A percentile compares a stretch with the other conserved stretches of the same genome.
phyloP scores from a whole-genome alignment of 2,888 invertebrate species.

The Tetropium fuscum region DNA sequence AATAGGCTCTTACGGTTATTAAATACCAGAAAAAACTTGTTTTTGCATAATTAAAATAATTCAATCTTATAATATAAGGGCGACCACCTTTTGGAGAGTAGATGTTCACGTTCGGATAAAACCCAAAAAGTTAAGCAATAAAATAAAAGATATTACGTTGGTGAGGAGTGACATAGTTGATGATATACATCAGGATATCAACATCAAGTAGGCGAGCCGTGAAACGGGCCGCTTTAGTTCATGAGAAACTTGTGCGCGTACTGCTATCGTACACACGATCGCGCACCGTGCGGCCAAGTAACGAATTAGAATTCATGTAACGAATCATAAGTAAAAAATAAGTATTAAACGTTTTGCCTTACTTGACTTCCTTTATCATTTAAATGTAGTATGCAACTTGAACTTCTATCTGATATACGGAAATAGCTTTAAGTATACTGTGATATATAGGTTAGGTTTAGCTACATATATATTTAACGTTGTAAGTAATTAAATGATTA shows the following conservation, averaged over 20 bases:
- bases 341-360: conserved; percentile 18
- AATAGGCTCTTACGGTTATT: too few species aligned
- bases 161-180: conserved; percentile 49
- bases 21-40: too few species aligned
- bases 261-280: conserved; percentile 58
- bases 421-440: too few species aligned
- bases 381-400: too few species aligned
- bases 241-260: conserved; percentile 58
- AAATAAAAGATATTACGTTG: conserved; percentile 46
- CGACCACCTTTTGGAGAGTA: not conserved
- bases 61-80: too few species aligned
- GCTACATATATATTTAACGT: too few species aligned
- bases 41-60: too few species aligned
- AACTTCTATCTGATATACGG: too few species aligned
- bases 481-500: too few species aligned
- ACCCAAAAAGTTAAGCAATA: conserved; percentile 39
- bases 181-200: conserved; percentile 57
- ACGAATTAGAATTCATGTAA: conserved; percentile 61
- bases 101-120: conserved; percentile 21
- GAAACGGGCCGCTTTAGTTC: conserved; percentile 58
- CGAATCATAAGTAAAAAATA: conserved; percentile 49
- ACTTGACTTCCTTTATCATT: conserved; percentile 20
- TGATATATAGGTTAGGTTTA: too few species aligned
- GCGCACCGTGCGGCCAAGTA: conserved; percentile 56
- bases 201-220: conserved; percentile 58